Percentiles rank a stretch among this genome's conserved stretches.
Conservation (phyloP, 1,140 invertebrate genomes). For the Akabosia matsudoensis region DNA sequence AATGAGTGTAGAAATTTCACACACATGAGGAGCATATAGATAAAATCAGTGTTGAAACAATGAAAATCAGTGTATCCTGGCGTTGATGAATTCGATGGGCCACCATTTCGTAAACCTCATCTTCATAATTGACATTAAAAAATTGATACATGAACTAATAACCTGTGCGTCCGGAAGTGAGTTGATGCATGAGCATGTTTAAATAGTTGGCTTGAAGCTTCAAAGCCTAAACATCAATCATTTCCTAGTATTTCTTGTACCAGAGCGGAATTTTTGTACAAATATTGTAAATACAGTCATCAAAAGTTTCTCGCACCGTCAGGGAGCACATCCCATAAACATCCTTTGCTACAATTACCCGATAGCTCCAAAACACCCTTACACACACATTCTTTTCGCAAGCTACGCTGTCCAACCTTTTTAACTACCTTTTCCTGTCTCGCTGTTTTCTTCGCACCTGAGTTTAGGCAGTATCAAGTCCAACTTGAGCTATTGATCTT, state of each 20-base stretch:
- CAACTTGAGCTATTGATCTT: background rate
- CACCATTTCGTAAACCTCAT: too few species aligned
- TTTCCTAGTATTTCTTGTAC: background rate
- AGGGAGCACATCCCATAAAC: background rate
- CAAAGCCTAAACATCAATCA: background rate
- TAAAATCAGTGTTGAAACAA: slow-evolving; percentile 4
- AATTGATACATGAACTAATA: background rate
- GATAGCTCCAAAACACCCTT: background rate
- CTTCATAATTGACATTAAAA: slow-evolving; percentile 13
- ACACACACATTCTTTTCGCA: too few species aligned
- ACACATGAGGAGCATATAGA: too few species aligned
- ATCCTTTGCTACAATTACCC: background rate
- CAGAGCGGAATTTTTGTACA: background rate
- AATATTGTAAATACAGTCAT: background rate
- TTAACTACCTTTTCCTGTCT: too few species aligned
- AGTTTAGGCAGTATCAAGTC: too few species aligned
- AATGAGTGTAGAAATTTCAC: too few species aligned
- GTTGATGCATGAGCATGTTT: too few species aligned
- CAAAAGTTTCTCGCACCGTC: background rate
- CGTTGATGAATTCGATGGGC: too few species aligned
- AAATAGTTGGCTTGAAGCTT: background rate
- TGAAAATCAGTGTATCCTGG: background rate
- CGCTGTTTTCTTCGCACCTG: too few species aligned
- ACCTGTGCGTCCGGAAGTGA: background rate
- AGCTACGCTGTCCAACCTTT: too few species aligned